phyloP scores from a whole-genome alignment of 2,888 invertebrate species.

The Agrochola lychnidis region DNA sequence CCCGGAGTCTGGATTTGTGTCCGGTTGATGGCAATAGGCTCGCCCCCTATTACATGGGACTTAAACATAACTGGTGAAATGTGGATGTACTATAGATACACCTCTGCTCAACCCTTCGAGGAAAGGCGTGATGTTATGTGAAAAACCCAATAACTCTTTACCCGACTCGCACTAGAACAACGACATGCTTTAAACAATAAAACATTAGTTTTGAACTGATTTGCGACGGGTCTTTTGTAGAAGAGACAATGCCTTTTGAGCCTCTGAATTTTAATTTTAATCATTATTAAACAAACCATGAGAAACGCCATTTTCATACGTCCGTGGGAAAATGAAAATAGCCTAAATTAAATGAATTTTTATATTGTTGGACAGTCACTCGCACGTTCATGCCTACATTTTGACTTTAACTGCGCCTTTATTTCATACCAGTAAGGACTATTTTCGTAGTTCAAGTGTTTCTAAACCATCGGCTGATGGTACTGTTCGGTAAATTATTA shows the following conservation, averaged over 20 bases:
- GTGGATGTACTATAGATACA: too few relatives aligned
- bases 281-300: conserved; percentile 26
- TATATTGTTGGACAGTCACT: background rate
- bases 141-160: too few relatives aligned
- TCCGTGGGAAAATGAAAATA: conserved; percentile 31
- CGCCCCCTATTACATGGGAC: too few relatives aligned
- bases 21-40: too few relatives aligned
- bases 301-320: conserved; percentile 16
- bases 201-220: background rate
- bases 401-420: background rate
- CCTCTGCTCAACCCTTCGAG: too few relatives aligned
- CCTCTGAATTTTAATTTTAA: conserved; percentile 38
- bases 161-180: too few relatives aligned
- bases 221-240: conserved; percentile 9
- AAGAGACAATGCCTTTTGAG: conserved; percentile 32
- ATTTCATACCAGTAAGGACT: background rate
- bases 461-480: background rate
- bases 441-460: background rate
- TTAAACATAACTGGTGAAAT: too few relatives aligned
- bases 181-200: background rate
- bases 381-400: background rate
- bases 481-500: conserved; percentile 14
- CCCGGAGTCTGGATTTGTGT: too few relatives aligned
- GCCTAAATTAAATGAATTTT: background rate
- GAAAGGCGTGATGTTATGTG: too few relatives aligned